Evolutionary conservation across 1,140 invertebrate genomes (phyloP), one percentile per base, ranked within the genome.

Genomic region (Drosophila kohkoa): DNA sequence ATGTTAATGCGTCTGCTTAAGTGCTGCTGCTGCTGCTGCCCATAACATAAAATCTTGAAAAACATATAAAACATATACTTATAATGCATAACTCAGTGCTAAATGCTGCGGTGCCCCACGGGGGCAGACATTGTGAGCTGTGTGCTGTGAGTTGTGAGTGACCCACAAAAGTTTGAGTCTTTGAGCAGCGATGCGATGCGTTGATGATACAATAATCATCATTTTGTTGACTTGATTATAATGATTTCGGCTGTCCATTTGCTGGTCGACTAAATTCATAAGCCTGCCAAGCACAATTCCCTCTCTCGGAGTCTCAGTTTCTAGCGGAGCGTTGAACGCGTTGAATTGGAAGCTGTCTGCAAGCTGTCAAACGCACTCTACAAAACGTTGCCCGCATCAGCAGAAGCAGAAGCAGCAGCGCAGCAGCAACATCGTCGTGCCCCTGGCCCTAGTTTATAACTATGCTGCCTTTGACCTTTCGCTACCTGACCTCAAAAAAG

Each of bases 261-360:
- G 64, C 30, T 60, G 35, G 54, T 48, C 41, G 55, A 66, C 48
- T 63, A 59, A 58, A 58, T 43, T 66, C 48, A 75, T 68, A 67
- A 63, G 63, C 43, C 55, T 57, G 58, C 54, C 82, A 78, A 70
- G 78, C 75, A 81, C 73, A 62, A 11, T 51, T 35, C 38, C 59
- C 41, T 5, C 25, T 11, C 25, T 16, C 25, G 13, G 49, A 10
- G 11, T 11, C 54, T 13, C 1, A 25, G 20, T 25, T 25, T 5
- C 5, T 15, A 41, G 38, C 8, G 38, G 54, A 57, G 57, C 10
- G 51, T 79, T 76, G 74, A 75, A 69, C 82, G 83, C 79, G 79
- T 86, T 87, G 82, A 87, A 72, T 74, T 82, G 83, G 69, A 82
- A 82, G 79, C 77, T 87, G 82, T 87, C 82, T 81, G 80, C 77